Base-by-base conservation (phyloP, 2,113 vertebrate species). In the Calidris pygmaea region DNA sequence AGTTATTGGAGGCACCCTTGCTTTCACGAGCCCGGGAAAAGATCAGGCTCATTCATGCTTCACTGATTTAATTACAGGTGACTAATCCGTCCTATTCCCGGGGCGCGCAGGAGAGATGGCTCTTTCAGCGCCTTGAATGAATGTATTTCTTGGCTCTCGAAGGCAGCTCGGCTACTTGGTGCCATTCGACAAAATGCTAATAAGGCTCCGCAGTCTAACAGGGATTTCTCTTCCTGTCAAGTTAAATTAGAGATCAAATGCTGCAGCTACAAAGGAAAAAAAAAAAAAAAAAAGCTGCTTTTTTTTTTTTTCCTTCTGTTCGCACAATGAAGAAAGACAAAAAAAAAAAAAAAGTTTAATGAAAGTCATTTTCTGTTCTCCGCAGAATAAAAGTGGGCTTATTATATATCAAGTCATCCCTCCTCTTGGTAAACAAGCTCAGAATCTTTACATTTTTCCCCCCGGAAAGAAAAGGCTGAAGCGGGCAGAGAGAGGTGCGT, bases 171-270 rank as follows among this genome's bases (percentile, higher is more conserved):
- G 68, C 41, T 67, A 8, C 32, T 34, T 50, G 77, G 52, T 84
- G 74, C 82, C 63, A 45, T 56, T 63, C 29, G 14, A 78, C 41
- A 58, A 84, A 73, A 93, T 53, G 86, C 83, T 34, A 30, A 53
- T 37, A 2, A 20, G 62, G 45, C 41, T 70, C 80, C 3, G 3
- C 41, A 34, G 48, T 11, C 74, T 59, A 48, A 8, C 73, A 4
- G 73, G 56, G 84, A 85, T 82, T 94, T 92, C 91, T 95, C 58
- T 60, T 71, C 80, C 80, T 1, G 8, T 91, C 94, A 82, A 58
- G 84, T 92, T 75, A 60, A 92, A 94, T 76, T 37, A 95, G 84
- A 88, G 91, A 95, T 92, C 95, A 94, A 77, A 95, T 67, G 50
- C 77, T 43, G 16, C 84, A 68, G 77, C 87, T 65, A 71, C 90